A percentile compares a stretch with the other conserved stretches of the same genome.
phyloP scores from a whole-genome alignment of 2,888 invertebrate genomes.

The Clepsis dumicolana region DNA sequence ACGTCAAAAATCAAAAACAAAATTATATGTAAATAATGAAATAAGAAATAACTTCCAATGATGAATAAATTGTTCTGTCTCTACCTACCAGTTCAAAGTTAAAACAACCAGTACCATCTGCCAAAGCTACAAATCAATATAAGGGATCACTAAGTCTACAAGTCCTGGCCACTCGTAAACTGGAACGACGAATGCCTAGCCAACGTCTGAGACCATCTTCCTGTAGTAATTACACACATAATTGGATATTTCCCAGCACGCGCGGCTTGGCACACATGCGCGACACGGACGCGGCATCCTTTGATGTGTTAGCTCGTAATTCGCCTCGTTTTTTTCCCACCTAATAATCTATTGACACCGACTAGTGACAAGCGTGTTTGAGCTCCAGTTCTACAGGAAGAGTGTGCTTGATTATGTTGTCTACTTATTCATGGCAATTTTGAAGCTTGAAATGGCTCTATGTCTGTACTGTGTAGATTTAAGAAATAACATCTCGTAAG shows the following conservation, averaged over 20 bases:
- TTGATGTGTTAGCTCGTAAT: conserved; percentile 44
- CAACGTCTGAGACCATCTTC: conserved; percentile 49
- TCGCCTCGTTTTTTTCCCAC: conserved; percentile 38
- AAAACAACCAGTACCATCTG: background rate
- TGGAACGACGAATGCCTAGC: conserved; percentile 42
- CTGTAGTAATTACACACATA: conserved; percentile 49
- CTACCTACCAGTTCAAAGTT: background rate
- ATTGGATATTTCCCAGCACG: conserved; percentile 60
- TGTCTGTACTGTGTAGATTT: too few species aligned
- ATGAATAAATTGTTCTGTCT: too few species aligned
- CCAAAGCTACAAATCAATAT: background rate
- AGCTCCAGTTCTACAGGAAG: conserved; percentile 25
- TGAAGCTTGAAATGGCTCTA: too few species aligned
- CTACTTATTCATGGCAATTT: background rate
- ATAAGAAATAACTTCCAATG: too few species aligned
- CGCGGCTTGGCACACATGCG: conserved; percentile 53
- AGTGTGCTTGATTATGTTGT: conserved; percentile 12
- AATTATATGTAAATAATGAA: too few species aligned
- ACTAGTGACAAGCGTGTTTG: conserved; percentile 34
- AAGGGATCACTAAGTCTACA: conserved; percentile 9
- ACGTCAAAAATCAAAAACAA: too few species aligned
- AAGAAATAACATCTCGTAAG: too few species aligned
- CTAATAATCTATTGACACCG: conserved; percentile 42
- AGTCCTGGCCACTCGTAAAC: conserved; percentile 18
- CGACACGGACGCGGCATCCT: conserved; percentile 54